Conservation (phyloP, 1,140 invertebrate species). For the Brevipalpus yothersi region DNA sequence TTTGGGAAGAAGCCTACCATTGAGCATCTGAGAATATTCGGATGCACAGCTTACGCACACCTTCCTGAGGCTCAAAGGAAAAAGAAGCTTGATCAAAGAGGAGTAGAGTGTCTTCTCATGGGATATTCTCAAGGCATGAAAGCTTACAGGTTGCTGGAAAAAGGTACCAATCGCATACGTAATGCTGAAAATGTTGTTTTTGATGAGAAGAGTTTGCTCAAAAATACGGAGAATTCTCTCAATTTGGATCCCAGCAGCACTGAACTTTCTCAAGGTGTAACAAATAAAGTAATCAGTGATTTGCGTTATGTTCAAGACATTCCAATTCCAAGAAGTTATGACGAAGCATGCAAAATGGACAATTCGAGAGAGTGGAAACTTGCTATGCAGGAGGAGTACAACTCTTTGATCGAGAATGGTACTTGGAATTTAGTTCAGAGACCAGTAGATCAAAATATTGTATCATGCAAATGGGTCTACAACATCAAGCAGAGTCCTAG, state of each 20-base stretch:
- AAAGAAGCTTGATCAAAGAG: slow-evolving; percentile 8
- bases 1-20: slow-evolving; percentile 2
- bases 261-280: not conserved
- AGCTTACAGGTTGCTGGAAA: not conserved
- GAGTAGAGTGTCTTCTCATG: not conserved
- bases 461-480: slow-evolving; percentile 19
- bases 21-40: slow-evolving; percentile 5
- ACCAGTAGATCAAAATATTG: slow-evolving; percentile 9
- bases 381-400: slow-evolving; percentile 20
- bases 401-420: slow-evolving; percentile 17
- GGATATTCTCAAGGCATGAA: slow-evolving; percentile 4
- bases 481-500: slow-evolving; percentile 14
- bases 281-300: not conserved
- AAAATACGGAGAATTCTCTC: not conserved
- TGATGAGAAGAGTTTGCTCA: not conserved
- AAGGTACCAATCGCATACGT: not conserved
- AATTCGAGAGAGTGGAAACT: slow-evolving; percentile 16
- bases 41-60: slow-evolving; percentile 4
- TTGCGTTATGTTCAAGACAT: not conserved
- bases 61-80: not conserved
- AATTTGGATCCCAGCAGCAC: not conserved
- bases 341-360: slow-evolving; percentile 15
- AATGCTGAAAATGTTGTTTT: not conserved
- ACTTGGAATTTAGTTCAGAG: slow-evolving; percentile 17
- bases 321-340: slow-evolving; percentile 3